phyloP scores from a whole-genome alignment of 2,113 vertebrate genomes.

The Upupa epops region DNA sequence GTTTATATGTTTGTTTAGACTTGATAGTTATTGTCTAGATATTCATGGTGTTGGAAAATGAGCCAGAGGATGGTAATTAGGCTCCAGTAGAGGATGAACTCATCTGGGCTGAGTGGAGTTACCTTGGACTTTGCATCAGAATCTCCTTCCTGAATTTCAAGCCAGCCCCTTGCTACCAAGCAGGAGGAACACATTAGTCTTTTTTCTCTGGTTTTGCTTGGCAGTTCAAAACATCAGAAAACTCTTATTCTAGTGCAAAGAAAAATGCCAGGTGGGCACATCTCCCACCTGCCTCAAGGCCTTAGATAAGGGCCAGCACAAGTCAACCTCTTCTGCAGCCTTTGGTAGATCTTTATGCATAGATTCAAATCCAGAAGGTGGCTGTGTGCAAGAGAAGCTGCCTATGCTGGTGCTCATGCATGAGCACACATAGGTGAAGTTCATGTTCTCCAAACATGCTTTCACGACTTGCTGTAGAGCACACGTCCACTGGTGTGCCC shows the following conservation, averaged over 20 bases:
- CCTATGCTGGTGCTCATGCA: accelerated
- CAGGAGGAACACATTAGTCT: background rate
- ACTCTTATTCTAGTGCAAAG: background rate
- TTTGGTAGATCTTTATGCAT: accelerated
- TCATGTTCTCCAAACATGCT: accelerated
- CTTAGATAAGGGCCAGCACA: background rate
- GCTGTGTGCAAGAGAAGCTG: accelerated
- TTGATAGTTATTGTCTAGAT: background rate
- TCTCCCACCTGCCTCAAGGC: background rate
- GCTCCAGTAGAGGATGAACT: background rate
- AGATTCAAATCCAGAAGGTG: accelerated
- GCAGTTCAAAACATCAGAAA: background rate
- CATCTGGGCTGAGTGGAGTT: background rate
- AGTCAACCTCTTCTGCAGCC: background rate
- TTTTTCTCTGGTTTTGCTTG: background rate
- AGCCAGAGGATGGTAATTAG: background rate
- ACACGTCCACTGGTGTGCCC: background rate
- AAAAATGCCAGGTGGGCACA: background rate
- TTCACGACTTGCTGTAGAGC: too few species aligned
- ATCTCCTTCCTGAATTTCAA: background rate
- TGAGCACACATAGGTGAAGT: accelerated
- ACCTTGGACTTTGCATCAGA: background rate
- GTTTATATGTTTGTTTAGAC: background rate
- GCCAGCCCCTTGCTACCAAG: background rate
- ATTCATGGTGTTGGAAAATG: background rate